These are phyloP conservation scores for Portunus trituberculatus DNA, from an alignment of 1,140 invertebrate genomes.

Conservation along the genomic window DNA sequence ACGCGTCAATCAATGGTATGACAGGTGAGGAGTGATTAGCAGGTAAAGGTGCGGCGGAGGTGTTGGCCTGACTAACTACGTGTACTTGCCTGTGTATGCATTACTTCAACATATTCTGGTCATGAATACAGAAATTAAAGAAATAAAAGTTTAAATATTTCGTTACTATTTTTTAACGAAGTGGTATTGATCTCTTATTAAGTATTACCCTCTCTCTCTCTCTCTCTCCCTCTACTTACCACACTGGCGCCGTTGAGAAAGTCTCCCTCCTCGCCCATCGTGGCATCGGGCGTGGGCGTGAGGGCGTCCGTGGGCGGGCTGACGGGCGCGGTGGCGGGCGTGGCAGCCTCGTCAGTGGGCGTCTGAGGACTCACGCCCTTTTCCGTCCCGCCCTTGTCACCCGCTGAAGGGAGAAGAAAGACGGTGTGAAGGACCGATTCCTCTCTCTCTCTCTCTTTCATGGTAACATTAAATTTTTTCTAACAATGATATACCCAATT, in stretches of 20 bases:
- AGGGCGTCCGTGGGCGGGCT: conserved; percentile 63
- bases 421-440: background rate
- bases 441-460: background rate
- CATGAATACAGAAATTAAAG: too few relatives aligned
- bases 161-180: too few relatives aligned
- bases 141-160: too few relatives aligned
- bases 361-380: conserved; percentile 69
- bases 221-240: conserved; percentile 48
- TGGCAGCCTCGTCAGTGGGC: conserved; percentile 64
- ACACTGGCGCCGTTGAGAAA: conserved; percentile 71
- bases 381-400: conserved; percentile 64
- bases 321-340: conserved; percentile 65
- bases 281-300: conserved; percentile 52
- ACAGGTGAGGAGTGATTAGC: too few relatives aligned
- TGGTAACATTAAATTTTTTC: background rate
- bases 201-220: background rate
- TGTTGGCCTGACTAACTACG: too few relatives aligned
- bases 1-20: too few relatives aligned
- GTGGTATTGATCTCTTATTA: too few relatives aligned
- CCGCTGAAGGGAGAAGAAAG: conserved; percentile 38
- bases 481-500: background rate
- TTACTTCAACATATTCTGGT: too few relatives aligned
- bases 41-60: too few relatives aligned
- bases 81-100: too few relatives aligned
- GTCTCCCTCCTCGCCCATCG: conserved; percentile 70